Conservation (phyloP, 2,113 vertebrate genomes). For the Chamaetylas fuelleborni region DNA sequence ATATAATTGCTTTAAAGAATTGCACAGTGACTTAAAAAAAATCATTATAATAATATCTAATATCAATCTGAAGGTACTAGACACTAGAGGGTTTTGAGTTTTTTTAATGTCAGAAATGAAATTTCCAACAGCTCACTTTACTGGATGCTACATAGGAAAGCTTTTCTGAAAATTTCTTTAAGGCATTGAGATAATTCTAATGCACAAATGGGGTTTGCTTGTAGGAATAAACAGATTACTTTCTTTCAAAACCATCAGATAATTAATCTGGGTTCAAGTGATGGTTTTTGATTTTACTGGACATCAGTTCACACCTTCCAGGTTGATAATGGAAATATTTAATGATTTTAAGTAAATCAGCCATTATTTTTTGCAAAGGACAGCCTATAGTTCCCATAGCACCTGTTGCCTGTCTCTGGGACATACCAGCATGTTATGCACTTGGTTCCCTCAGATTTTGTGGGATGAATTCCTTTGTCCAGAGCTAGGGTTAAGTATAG, state of each 20-base stretch:
- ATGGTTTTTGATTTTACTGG: not conserved
- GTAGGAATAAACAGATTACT: not conserved
- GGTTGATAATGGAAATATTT: not conserved
- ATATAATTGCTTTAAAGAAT: not conserved
- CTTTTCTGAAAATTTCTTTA: not conserved
- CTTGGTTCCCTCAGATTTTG: not conserved
- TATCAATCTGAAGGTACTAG: not conserved
- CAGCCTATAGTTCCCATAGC: not conserved
- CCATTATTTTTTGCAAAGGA: not conserved
- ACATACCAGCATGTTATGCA: accelerated
- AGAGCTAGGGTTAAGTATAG: not conserved
- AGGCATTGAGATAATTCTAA: not conserved
- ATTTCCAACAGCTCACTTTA: not conserved
- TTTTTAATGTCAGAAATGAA: not conserved
- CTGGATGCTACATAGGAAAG: not conserved
- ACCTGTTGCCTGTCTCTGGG: not conserved
- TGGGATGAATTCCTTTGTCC: not conserved
- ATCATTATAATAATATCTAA: not conserved
- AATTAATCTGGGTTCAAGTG: not conserved
- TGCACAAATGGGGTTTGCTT: not conserved
- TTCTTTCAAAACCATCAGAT: not conserved
- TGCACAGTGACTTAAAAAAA: not conserved
- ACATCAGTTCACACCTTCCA: not conserved
- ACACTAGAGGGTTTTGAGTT: not conserved
- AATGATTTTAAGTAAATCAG: not conserved